Evolutionary conservation across 2,888 invertebrate species (phyloP), one percentile per base, ranked within the genome.

Genomic region (Emmelina monodactyla): DNA sequence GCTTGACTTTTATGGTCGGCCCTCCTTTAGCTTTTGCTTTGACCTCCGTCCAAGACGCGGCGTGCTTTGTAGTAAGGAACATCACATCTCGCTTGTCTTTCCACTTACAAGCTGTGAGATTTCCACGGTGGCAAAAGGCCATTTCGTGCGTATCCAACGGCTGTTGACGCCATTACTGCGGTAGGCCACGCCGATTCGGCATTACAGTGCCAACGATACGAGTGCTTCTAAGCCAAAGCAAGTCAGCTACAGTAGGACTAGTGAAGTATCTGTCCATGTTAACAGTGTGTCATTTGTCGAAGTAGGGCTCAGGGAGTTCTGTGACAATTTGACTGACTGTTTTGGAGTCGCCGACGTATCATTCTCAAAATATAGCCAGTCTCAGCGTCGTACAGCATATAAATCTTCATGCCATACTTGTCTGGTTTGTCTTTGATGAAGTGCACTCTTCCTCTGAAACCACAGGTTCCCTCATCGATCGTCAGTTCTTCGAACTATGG

Each of bases 71-170:
- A 2, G 36, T 39, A 28, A 40, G 38, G 13, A 44, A 35, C 13
- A 28, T 34, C 6, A 44, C 43, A 31, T 46, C 43, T 16, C 44
- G 41, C 39, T 42, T 43, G 32, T 46, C 41, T 25, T 42, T 43
- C 46, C 46, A 46, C 31, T 44, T 46, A 31, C 43, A 46, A 3
- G 42, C 41, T 2, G 41, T 44, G 9, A 46, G 14, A 44, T 46
- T 46, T 1, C 30, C 42, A 1, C 40, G 36, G 34, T 40, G 40
- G 32, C 42, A 40, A 36, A 40, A 42, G 22, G 37, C 34, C 39
- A 39, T 39, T 37, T 39, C 37, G 19, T 39, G 32, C 14, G n/a
- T n/a, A 6, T 30, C 14, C 14, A 30, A n/a, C 9, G 7, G 32
- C 13, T 38, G 38, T 14, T 39, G 31, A 22, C 33, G 31, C 39